Conservation (phyloP, 1,140 invertebrate genomes). For the Drosophila orosa region DNA sequence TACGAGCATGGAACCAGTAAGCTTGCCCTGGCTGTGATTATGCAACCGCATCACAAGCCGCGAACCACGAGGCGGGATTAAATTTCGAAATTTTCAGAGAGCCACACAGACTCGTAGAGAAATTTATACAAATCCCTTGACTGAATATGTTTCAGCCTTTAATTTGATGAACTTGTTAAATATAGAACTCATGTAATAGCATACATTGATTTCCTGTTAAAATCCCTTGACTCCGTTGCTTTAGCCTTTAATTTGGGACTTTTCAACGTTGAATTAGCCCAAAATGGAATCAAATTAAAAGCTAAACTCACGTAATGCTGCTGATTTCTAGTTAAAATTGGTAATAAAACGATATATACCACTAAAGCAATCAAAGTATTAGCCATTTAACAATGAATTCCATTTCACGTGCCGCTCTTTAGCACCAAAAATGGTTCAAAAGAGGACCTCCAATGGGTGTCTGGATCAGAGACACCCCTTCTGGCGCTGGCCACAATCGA, state of each 20-base stretch:
- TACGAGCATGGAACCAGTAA: conserved; percentile 2
- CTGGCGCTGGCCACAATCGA: conserved; percentile 10
- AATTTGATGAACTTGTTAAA: too few species aligned
- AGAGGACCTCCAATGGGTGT: not conserved
- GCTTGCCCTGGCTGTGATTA: conserved; percentile 12
- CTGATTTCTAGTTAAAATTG: not conserved
- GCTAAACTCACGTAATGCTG: not conserved
- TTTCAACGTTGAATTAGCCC: too few species aligned
- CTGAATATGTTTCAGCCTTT: not conserved
- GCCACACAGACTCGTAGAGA: not conserved
- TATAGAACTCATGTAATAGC: too few species aligned
- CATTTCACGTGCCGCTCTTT: not conserved
- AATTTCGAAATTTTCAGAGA: conserved; percentile 4
- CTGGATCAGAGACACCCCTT: not conserved
- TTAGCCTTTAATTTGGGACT: not conserved
- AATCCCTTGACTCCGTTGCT: too few species aligned
- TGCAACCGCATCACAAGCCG: conserved; percentile 9
- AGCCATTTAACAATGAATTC: not conserved
- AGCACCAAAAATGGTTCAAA: too few species aligned
- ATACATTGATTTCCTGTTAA: too few species aligned
- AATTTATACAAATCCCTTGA: not conserved
- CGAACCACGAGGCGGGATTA: not conserved
- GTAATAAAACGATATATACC: not conserved
- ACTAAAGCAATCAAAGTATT: not conserved
- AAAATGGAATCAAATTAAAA: not conserved